phyloP scores from a whole-genome alignment of 1,140 invertebrate species.

The Sminthurinus signatus region DNA sequence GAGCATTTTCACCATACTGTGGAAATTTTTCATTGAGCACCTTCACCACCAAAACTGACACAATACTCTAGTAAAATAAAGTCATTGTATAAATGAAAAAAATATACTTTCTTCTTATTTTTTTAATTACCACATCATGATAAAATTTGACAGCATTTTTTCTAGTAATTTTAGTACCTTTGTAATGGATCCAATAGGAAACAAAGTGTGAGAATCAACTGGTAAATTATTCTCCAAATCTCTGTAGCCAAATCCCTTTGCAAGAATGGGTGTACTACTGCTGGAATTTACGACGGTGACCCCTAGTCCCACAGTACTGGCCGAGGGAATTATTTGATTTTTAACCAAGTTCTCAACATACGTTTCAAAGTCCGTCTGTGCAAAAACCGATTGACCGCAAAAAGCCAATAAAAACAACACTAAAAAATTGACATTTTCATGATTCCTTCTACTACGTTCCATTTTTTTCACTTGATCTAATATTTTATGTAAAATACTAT shows the following conservation, averaged over 20 bases:
- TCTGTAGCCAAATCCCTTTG: slow-evolving; percentile 1
- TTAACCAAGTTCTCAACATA: too few species aligned
- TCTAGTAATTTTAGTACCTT: slow-evolving; percentile 1
- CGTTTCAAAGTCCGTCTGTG: too few species aligned
- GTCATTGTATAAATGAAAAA: neutral
- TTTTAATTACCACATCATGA: neutral
- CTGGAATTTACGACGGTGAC: too few species aligned
- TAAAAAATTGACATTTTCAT: too few species aligned
- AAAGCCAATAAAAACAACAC: too few species aligned
- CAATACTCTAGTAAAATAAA: slow-evolving; percentile 3
- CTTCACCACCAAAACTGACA: neutral
- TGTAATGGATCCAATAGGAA: slow-evolving; percentile 5
- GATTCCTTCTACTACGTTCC: too few species aligned
- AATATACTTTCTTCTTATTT: neutral
- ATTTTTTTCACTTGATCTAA: too few species aligned
- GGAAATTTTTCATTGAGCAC: slow-evolving; percentile 2
- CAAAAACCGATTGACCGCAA: too few species aligned
- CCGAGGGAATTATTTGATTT: too few species aligned
- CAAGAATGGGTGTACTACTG: neutral
- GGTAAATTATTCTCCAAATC: neutral
- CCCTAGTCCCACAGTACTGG: too few species aligned
- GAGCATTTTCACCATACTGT: neutral
- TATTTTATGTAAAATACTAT: too few species aligned
- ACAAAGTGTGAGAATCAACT: neutral
- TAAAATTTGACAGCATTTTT: neutral